phyloP scores from a whole-genome alignment of 2,888 invertebrate genomes.

The Pandemis corylana region DNA sequence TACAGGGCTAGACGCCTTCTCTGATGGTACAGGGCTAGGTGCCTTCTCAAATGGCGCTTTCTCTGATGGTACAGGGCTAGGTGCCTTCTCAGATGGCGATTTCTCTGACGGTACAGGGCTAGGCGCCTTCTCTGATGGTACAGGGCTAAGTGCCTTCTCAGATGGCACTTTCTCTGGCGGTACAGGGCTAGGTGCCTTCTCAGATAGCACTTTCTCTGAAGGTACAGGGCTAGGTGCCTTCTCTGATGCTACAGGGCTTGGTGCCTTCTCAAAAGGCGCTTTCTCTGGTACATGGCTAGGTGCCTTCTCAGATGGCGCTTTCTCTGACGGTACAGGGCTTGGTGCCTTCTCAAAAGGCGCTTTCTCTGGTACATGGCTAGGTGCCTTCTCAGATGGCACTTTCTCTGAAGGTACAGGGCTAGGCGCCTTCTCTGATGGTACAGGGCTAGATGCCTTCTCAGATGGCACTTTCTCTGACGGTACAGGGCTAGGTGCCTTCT shows the following conservation, averaged over 20 bases:
- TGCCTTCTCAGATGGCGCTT: conserved; percentile 33
- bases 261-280: conserved; percentile 33
- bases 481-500: conserved; percentile 7
- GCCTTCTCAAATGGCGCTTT: conserved; percentile 28
- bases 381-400: conserved; percentile 32
- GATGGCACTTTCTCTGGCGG: conserved; percentile 31
- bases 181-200: conserved; percentile 28
- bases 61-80: conserved; percentile 4
- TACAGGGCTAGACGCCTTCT: conserved; percentile 36
- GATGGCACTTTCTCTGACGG: conserved; percentile 38
- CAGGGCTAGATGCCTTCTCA: conserved; percentile 4
- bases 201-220: conserved; percentile 7
- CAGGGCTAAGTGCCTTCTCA: not conserved
- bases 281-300: conserved; percentile 35
- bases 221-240: conserved; percentile 16
- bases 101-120: conserved; percentile 4
- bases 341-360: not conserved
- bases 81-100: not conserved
- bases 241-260: conserved; percentile 16
- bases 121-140: conserved; percentile 19
- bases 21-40: conserved; percentile 19
- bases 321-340: conserved; percentile 33
- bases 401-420: conserved; percentile 37
- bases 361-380: conserved; percentile 9
- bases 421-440: not conserved